A percentile compares a stretch with the other conserved stretches of the same genome.
These are phyloP conservation scores for Sebastes baramenuke DNA, from an alignment of 2,797 vertebrate genomes.

Conservation along the genomic window DNA sequence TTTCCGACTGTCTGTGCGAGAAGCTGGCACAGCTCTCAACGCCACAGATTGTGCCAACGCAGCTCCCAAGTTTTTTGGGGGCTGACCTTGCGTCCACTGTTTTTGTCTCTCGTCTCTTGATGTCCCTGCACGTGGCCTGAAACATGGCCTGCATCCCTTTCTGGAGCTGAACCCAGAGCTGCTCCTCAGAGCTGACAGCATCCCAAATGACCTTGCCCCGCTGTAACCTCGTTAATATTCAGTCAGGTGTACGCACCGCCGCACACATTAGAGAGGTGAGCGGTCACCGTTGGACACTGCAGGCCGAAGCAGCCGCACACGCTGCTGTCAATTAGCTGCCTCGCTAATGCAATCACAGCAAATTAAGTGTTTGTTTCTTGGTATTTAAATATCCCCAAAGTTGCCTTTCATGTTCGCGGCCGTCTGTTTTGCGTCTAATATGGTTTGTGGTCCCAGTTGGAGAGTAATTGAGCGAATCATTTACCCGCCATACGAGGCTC, in stretches of 20 bases:
- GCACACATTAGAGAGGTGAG: slow-evolving; percentile 67
- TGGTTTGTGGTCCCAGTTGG: slow-evolving; percentile 81
- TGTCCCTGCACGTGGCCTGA: slow-evolving; percentile 10
- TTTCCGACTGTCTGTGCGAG: neutral
- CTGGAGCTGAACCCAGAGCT: slow-evolving; percentile 33
- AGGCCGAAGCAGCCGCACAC: slow-evolving; percentile 66
- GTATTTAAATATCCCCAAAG: slow-evolving; percentile 84
- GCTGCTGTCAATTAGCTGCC: slow-evolving; percentile 80
- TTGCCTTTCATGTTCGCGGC: slow-evolving; percentile 82
- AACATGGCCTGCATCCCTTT: slow-evolving; percentile 14
- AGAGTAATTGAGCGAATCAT: slow-evolving; percentile 85
- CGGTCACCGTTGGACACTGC: slow-evolving; percentile 62
- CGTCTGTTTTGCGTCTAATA: slow-evolving; percentile 83
- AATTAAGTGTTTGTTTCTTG: slow-evolving; percentile 87
- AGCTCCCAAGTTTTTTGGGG: slow-evolving; percentile 1
- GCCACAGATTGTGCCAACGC: neutral
- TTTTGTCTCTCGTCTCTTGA: slow-evolving; percentile 32
- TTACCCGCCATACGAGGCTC: slow-evolving; percentile 76
- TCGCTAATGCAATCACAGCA: slow-evolving; percentile 71
- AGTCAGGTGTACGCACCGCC: slow-evolving; percentile 53
- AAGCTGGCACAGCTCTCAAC: neutral
- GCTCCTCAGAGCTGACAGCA: slow-evolving; percentile 29
- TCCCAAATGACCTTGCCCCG: slow-evolving; percentile 54
- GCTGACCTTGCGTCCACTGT: slow-evolving; percentile 44
- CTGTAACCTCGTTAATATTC: slow-evolving; percentile 73